A percentile compares a stretch with the other conserved stretches of the same genome.
phyloP scores from a whole-genome alignment of 2,797 vertebrate genomes.

The Leptoclinus maculatus region DNA sequence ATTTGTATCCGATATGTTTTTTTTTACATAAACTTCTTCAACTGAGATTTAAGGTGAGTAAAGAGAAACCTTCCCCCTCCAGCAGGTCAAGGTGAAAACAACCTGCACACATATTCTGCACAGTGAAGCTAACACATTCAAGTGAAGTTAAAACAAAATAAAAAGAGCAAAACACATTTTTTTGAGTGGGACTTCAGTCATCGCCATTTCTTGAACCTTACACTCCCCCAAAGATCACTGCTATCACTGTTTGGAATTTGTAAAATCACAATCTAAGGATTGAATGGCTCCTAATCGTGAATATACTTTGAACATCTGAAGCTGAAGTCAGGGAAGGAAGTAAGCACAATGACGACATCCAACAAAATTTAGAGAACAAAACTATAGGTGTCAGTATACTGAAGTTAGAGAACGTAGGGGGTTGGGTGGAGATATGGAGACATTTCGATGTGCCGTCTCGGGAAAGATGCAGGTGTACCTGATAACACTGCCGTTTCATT shows the following conservation, averaged over 20 bases:
- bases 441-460: background rate
- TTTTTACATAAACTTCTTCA: background rate
- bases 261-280: background rate
- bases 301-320: no score
- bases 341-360: no score
- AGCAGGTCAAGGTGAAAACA: background rate
- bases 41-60: background rate
- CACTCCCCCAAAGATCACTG: background rate
- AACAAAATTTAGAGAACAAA: no score
- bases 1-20: background rate
- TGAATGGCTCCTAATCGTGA: background rate
- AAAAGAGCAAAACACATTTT: no score
- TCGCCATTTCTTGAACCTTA: background rate
- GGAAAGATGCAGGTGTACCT: background rate
- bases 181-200: background rate
- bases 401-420: no score
- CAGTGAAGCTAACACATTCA: no score
- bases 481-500: background rate
- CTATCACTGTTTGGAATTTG: background rate
- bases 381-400: no score
- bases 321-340: no score
- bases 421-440: no score
- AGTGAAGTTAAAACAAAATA: no score
- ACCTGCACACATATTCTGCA: no score
- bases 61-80: background rate